A percentile compares a stretch with the other conserved stretches of the same genome.
These are phyloP conservation scores for Botrylloides violaceus DNA, from an alignment of 23 tunicate species.

Conservation along the genomic window DNA sequence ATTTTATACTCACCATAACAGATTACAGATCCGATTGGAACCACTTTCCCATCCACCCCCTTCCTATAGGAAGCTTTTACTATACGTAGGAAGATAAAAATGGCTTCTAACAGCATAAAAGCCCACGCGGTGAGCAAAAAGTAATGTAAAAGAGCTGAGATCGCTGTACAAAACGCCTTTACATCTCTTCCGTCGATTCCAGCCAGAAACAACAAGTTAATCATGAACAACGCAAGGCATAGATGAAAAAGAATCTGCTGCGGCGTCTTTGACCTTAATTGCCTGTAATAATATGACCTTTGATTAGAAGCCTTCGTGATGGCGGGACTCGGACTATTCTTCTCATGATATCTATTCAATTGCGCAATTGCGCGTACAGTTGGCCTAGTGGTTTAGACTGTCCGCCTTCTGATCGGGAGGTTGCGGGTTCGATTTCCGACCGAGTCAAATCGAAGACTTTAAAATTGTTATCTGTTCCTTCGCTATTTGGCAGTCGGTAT, in stretches of 20 bases:
- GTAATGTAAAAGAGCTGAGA: conserved; percentile 49
- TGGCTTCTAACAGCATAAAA: conserved; percentile 68
- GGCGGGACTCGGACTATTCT: not conserved
- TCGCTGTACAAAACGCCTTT: conserved; percentile 33
- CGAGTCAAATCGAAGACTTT: no score
- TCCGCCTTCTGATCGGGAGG: no score
- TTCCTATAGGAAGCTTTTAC: conserved; percentile 22
- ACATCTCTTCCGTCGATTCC: conserved; percentile 54
- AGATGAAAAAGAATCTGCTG: conserved; percentile 65
- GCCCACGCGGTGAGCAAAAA: conserved; percentile 64
- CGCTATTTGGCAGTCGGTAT: no score
- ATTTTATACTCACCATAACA: conserved; percentile 60
- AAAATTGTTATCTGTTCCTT: no score
- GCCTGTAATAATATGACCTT: conserved; percentile 30
- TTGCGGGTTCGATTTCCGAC: no score
- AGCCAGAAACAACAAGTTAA: conserved; percentile 41
- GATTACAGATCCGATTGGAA: conserved; percentile 12
- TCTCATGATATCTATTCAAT: no score
- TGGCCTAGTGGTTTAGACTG: no score
- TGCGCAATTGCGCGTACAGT: no score
- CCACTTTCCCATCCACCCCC: conserved; percentile 11
- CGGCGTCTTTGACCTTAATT: conserved; percentile 47
- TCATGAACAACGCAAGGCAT: conserved; percentile 35
- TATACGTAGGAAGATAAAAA: conserved; percentile 50
- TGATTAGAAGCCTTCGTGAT: not conserved